A percentile compares a stretch with the other conserved stretches of the same genome.
Evolutionary conservation across 2,888 invertebrate genomes (phyloP).

Genomic region (Ochropleura leucogaster): DNA sequence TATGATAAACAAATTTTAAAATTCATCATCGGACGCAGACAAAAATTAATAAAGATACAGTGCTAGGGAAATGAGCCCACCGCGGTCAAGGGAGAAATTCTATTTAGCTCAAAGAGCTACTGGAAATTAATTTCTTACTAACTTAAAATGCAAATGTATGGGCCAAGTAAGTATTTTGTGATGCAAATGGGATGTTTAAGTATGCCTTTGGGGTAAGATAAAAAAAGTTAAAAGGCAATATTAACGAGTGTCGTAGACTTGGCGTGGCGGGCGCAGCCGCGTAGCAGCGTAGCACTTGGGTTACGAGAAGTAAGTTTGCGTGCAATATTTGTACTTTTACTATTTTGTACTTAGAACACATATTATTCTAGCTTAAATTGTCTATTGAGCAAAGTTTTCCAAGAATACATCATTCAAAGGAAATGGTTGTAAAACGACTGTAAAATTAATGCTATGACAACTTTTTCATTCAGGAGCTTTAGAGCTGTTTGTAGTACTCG

Average conservation of each 20-base stretch:
- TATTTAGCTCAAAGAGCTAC: constrained; percentile 42
- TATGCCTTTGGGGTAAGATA: constrained; percentile 55
- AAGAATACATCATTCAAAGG: not conserved
- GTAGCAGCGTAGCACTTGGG: constrained; percentile 47
- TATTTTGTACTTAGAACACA: not conserved
- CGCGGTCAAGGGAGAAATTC: constrained; percentile 9
- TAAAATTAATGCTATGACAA: not conserved
- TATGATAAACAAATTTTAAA: constrained; percentile 41
- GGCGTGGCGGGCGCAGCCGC: constrained; percentile 54
- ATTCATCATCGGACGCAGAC: constrained; percentile 29
- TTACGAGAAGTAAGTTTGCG: not conserved
- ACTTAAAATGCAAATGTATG: constrained; percentile 67
- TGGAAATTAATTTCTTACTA: constrained; percentile 62
- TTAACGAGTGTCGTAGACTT: constrained; percentile 37
- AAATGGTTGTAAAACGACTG: not conserved
- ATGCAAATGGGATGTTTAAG: constrained; percentile 65
- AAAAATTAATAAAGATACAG: constrained; percentile 45
- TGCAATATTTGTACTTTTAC: not conserved
- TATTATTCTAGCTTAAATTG: not conserved
- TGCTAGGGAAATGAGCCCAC: constrained; percentile 19
- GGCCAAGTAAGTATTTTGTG: constrained; percentile 63
- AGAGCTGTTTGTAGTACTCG: not conserved
- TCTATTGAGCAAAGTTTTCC: not conserved
- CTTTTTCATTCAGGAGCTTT: not conserved
- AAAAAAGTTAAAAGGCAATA: constrained; percentile 43